A percentile compares a stretch with the other conserved stretches of the same genome.
Conservation (phyloP, 1,140 invertebrate genomes). For the Solenopsis invicta region DNA sequence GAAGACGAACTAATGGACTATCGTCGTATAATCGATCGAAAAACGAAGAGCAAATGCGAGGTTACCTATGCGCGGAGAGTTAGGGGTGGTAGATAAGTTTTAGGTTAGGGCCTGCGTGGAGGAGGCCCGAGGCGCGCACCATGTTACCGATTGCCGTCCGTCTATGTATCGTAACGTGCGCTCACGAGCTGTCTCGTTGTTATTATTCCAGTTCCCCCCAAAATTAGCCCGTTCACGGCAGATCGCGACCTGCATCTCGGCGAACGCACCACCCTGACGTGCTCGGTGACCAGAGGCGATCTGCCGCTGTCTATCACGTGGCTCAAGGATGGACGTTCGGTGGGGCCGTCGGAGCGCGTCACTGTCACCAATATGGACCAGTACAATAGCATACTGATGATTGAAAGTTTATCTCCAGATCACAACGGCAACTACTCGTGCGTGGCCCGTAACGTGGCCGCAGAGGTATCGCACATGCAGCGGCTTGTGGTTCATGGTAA, state of each 20-base stretch:
- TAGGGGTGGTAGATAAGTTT: slow-evolving; percentile 39
- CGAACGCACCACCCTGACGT: slow-evolving; percentile 92
- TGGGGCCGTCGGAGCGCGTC: slow-evolving; percentile 89
- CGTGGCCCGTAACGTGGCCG: slow-evolving; percentile 91
- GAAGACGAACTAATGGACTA: neutral
- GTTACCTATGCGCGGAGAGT: neutral
- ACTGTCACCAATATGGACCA: slow-evolving; percentile 91
- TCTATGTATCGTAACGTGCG: slow-evolving; percentile 57
- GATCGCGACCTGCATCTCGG: slow-evolving; percentile 92
- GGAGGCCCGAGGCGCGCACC: neutral
- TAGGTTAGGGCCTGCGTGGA: slow-evolving; percentile 22
- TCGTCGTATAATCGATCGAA: neutral
- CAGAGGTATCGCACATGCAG: slow-evolving; percentile 91
- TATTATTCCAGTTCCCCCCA: slow-evolving; percentile 92
- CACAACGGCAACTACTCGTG: slow-evolving; percentile 94
- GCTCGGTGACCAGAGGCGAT: slow-evolving; percentile 93
- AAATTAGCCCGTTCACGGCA: slow-evolving; percentile 92
- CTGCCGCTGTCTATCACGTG: slow-evolving; percentile 92
- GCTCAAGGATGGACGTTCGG: slow-evolving; percentile 91
- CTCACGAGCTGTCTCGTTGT: slow-evolving; percentile 74
- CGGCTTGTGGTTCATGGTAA: slow-evolving; percentile 94
- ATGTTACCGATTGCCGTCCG: slow-evolving; percentile 52
- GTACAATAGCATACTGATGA: slow-evolving; percentile 93
- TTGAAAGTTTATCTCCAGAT: slow-evolving; percentile 92
- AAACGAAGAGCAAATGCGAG: slow-evolving; percentile 27